Base-by-base conservation (phyloP, 2,888 invertebrate genomes). In the Polylopha cassiicola region DNA sequence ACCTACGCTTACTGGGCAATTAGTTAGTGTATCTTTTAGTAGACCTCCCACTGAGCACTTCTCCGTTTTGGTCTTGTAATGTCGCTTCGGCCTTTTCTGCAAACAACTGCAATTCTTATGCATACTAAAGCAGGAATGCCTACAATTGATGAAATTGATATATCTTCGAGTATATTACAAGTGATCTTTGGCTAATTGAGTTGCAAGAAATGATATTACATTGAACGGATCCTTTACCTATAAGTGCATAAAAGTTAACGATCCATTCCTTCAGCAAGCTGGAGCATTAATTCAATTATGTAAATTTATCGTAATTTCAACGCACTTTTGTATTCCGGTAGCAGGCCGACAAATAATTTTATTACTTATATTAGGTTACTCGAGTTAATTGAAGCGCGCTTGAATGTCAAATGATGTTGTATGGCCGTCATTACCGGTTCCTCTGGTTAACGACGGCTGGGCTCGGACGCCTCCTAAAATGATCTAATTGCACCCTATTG, bases 401-500 rank as follows among this genome's bases (percentile, higher is more conserved):
- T 51, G 56, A 55, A 53, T 56, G 50, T 46, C 46, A 39, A 50
- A 46, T 46, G 43, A 47, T 39, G 48, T 44, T 44, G 43, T 45
- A 51, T 53, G 48, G 52, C 49, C 57, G 47, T 48, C 39, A 46
- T 22, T 37, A 47, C 46, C 43, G 41, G 45, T 45, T 32, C 24
- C 33, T 21, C 24, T 43, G 46, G 55, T 48, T 64, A 67, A 70
- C 64, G 63, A 64, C 55, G 52, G 50, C 53, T 50, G 48, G 53
- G 52, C 51, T 44, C 39, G 29, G 38, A 39, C 51, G 49, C 45
- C 48, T 52, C 57, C 65, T 53, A 65, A 70, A 69, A 67, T 56
- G 61, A 64, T 73, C 68, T 72, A 73, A 73, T 72, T 72, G 65
- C 58, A 46, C 50, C 53, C 51, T 60, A 55, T 57, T 57, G 53